Percentiles rank a stretch among this genome's conserved stretches.
These are phyloP conservation scores for Imbricaverruca yamaguchii DNA, from an alignment of 2,888 invertebrate genomes.

Conservation along the genomic window DNA sequence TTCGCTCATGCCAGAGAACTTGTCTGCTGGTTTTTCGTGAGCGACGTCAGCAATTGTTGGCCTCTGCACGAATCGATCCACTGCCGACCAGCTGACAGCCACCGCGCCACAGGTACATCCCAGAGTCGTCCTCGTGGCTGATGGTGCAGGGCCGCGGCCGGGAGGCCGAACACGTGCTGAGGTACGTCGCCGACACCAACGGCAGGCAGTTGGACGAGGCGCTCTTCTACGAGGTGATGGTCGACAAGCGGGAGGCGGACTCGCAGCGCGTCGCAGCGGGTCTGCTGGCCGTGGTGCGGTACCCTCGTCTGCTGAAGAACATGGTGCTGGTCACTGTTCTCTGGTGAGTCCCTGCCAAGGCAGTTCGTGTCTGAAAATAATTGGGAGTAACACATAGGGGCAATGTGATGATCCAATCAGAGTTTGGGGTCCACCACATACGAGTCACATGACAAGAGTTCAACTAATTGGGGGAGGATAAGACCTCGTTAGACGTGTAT, in stretches of 20 bases:
- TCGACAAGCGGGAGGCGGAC: neutral
- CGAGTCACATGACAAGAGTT: too few relatives aligned
- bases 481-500: too few relatives aligned
- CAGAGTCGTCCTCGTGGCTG: constrained; percentile 33
- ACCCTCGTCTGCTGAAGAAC: constrained; percentile 29
- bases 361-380: too few relatives aligned
- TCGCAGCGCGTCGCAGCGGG: neutral
- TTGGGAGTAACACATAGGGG: too few relatives aligned
- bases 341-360: constrained; percentile 23
- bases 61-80: too few relatives aligned
- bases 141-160: constrained; percentile 24
- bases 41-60: too few relatives aligned
- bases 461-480: too few relatives aligned
- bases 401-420: too few relatives aligned
- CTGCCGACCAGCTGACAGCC: too few relatives aligned
- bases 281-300: constrained; percentile 22
- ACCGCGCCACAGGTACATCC: constrained; percentile 28
- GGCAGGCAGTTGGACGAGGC: constrained; percentile 23
- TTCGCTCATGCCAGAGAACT: too few relatives aligned
- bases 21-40: too few relatives aligned
- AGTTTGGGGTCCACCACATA: too few relatives aligned
- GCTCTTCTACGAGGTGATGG: constrained; percentile 24
- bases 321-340: constrained; percentile 29
- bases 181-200: constrained; percentile 29
- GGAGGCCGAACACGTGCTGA: constrained; percentile 25